Evolutionary conservation across 2,888 invertebrate species (phyloP).

Genomic region (Thalpophila matura): DNA sequence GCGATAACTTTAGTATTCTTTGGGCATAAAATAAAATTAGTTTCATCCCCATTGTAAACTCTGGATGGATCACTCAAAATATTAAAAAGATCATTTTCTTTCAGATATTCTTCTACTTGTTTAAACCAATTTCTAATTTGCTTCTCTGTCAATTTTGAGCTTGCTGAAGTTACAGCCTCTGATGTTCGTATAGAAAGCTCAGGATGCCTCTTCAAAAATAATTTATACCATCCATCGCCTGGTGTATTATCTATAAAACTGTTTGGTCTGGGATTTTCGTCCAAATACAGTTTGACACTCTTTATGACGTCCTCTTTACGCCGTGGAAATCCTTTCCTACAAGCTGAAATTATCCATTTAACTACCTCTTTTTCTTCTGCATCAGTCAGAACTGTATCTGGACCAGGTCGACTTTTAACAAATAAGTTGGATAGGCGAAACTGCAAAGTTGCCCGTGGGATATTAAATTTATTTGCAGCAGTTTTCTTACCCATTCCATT

Average conservation of each 20-base stretch:
- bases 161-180: slow-evolving; percentile 59
- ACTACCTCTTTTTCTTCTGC: slow-evolving; percentile 53
- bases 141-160: slow-evolving; percentile 53
- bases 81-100: slow-evolving; percentile 55
- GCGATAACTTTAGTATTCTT: slow-evolving; percentile 49
- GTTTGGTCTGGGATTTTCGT: slow-evolving; percentile 42
- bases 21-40: slow-evolving; percentile 57
- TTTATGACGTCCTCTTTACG: slow-evolving; percentile 50
- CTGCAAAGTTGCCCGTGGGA: slow-evolving; percentile 57
- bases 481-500: slow-evolving; percentile 56
- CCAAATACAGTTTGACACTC: slow-evolving; percentile 45
- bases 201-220: slow-evolving; percentile 54
- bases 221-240: slow-evolving; percentile 52
- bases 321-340: slow-evolving; percentile 55
- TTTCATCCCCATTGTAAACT: slow-evolving; percentile 59
- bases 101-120: slow-evolving; percentile 55
- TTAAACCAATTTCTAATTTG: slow-evolving; percentile 58
- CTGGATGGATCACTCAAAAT: slow-evolving; percentile 54
- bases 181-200: slow-evolving; percentile 49
- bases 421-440: slow-evolving; percentile 48
- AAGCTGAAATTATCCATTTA: slow-evolving; percentile 49
- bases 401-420: slow-evolving; percentile 57
- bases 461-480: slow-evolving; percentile 55
- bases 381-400: slow-evolving; percentile 50
- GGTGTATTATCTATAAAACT: slow-evolving; percentile 49